These are phyloP conservation scores for Aplysia californica DNA, from an alignment of 1,140 invertebrate species.

Conservation along the genomic window DNA sequence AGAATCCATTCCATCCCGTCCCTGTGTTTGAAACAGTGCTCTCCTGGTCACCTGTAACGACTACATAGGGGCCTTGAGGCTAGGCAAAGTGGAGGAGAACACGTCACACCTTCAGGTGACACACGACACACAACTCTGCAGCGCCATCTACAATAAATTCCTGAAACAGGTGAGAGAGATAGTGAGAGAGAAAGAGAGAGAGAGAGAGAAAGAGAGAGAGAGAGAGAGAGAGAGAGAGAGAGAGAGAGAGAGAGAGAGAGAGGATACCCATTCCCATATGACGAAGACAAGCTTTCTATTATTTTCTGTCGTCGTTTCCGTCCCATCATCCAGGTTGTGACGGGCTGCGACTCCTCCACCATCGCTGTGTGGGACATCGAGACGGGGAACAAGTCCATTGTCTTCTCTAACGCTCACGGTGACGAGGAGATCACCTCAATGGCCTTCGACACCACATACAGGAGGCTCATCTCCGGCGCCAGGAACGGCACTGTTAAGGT, in stretches of 20 bases:
- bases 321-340: constrained; percentile 60
- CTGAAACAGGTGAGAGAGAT: constrained; percentile 62
- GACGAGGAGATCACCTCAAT: constrained; percentile 67
- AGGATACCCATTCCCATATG: too few species aligned
- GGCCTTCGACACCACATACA: constrained; percentile 59
- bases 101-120: constrained; percentile 46
- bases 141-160: constrained; percentile 64
- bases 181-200: too few species aligned
- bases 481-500: constrained; percentile 68
- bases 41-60: constrained; percentile 66
- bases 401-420: constrained; percentile 66
- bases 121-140: constrained; percentile 63
- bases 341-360: constrained; percentile 66
- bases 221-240: too few species aligned
- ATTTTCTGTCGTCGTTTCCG: too few species aligned
- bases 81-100: constrained; percentile 47
- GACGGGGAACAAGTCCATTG: constrained; percentile 62
- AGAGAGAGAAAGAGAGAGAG: too few species aligned
- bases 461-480: constrained; percentile 63
- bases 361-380: constrained; percentile 67
- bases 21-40: too few species aligned
- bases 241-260: too few species aligned
- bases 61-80: constrained; percentile 60
- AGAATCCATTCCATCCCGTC: too few species aligned
- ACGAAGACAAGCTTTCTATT: too few species aligned